These are phyloP conservation scores for Anadara kagoshimensis DNA, from an alignment of 1,140 invertebrate species.

Conservation along the genomic window DNA sequence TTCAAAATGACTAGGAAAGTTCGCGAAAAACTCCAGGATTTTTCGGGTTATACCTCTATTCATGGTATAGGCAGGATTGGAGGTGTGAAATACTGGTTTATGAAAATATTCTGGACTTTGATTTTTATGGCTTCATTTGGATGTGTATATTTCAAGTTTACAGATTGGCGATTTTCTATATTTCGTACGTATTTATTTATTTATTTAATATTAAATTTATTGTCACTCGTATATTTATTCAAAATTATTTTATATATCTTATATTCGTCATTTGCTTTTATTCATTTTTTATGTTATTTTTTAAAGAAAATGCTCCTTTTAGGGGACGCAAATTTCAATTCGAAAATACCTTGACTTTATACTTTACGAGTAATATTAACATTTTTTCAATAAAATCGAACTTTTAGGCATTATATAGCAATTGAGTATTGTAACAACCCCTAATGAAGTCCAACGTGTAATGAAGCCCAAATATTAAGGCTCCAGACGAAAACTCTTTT, in stretches of 20 bases:
- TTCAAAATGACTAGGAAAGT: neutral
- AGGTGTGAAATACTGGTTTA: neutral
- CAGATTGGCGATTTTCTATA: neutral
- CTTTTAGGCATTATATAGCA: no score
- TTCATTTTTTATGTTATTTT: no score
- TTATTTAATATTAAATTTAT: neutral
- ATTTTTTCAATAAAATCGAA: no score
- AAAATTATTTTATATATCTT: neutral
- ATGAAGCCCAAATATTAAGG: no score
- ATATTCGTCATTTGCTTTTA: no score
- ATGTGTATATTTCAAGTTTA: conserved; percentile 14
- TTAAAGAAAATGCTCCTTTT: no score
- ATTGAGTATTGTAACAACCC: no score
- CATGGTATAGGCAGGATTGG: conserved; percentile 9
- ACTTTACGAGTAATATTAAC: no score
- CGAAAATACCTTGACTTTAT: no score
- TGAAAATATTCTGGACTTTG: conserved; percentile 5
- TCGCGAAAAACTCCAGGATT: conserved; percentile 1
- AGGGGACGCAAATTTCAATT: no score
- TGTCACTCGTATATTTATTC: neutral
- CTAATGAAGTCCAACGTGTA: no score
- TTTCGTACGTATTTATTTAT: neutral
- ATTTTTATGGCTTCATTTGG: neutral
- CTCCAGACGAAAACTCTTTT: no score
- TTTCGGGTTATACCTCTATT: conserved; percentile 1